Conservation (phyloP, 2,888 invertebrate genomes). For the Machimus rusticus region DNA sequence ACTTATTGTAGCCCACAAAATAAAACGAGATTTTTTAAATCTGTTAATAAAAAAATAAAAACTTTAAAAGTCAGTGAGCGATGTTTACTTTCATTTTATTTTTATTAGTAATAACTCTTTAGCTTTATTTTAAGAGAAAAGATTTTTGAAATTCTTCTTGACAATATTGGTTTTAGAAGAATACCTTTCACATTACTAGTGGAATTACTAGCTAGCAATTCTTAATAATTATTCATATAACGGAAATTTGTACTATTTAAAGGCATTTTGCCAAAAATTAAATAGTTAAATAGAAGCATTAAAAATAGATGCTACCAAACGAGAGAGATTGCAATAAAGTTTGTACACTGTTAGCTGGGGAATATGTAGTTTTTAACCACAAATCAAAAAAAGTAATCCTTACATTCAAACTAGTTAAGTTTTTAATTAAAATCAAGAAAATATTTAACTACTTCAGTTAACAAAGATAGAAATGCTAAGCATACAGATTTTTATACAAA, state of each 20-base stretch:
- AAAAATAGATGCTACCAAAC: neutral
- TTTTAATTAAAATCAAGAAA: neutral
- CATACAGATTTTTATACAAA: neutral
- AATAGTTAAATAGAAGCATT: neutral
- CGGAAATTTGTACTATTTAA: neutral
- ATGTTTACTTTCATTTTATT: neutral
- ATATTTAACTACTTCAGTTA: neutral
- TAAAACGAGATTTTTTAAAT: conserved; percentile 36
- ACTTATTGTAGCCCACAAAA: conserved; percentile 40
- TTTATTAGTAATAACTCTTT: neutral
- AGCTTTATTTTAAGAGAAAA: too few species aligned
- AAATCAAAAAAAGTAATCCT: neutral
- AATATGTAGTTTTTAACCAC: neutral
- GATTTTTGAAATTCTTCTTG: too few species aligned
- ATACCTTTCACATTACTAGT: neutral
- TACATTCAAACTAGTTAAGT: neutral
- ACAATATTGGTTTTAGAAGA: too few species aligned
- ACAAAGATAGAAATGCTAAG: neutral
- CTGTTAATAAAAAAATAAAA: conserved; percentile 39
- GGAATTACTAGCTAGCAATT: neutral
- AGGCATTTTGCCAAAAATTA: neutral
- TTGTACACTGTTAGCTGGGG: neutral
- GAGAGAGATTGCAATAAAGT: neutral
- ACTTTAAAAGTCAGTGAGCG: conserved; percentile 7
- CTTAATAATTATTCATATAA: neutral